These are phyloP conservation scores for Propithecus perrieri DNA, from an alignment of 2,797 vertebrate genomes.

Conservation along the genomic window DNA sequence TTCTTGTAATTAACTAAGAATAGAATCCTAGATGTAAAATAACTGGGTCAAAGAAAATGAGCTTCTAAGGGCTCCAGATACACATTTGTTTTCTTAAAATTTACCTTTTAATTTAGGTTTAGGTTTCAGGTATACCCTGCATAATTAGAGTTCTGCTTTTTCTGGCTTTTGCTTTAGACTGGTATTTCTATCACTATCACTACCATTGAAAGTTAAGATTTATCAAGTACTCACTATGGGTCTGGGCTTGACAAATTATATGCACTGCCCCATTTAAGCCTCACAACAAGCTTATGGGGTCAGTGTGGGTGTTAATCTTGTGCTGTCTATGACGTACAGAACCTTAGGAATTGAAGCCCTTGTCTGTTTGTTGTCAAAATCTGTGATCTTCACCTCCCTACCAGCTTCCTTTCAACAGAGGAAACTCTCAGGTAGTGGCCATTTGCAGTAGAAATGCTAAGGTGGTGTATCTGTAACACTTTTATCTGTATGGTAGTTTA, in stretches of 20 bases:
- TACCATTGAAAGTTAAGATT: not conserved
- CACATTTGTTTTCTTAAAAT: not conserved
- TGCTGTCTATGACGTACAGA: not conserved
- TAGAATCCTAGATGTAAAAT: not conserved
- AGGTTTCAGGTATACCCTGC: not conserved
- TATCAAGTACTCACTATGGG: not conserved
- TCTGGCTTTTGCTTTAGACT: not conserved
- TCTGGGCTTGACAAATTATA: not conserved
- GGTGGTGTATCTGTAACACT: not conserved
- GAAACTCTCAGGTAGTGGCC: not conserved
- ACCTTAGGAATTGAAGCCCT: not conserved
- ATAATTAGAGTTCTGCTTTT: not conserved
- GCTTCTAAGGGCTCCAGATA: not conserved
- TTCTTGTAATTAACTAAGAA: slow-evolving; percentile 23
- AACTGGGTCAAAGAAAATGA: not conserved
- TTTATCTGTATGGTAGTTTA: not conserved
- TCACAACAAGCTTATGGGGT: not conserved
- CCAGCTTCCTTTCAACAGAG: not conserved
- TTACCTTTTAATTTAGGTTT: not conserved
- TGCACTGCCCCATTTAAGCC: not conserved
- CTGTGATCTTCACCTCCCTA: not conserved
- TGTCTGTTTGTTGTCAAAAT: not conserved
- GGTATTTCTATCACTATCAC: not conserved
- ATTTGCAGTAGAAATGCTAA: not conserved
- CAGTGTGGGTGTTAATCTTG: not conserved